Conservation (phyloP, 2,888 invertebrate species). For the Adelognathus sp. region DNA sequence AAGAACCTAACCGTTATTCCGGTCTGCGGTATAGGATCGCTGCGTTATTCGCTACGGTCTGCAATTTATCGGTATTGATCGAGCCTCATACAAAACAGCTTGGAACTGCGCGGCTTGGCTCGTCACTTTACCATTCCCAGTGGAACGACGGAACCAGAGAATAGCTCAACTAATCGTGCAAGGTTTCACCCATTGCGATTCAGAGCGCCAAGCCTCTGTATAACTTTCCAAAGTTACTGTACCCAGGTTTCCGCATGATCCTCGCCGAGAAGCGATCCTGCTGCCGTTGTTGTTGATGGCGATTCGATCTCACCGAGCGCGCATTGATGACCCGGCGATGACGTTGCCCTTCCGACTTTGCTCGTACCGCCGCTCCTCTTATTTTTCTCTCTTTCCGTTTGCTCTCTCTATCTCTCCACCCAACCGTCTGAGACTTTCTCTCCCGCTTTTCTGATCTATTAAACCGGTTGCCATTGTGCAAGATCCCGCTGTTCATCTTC, state of each 20-base stretch:
- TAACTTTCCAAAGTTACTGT: neutral
- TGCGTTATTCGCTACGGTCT: too few relatives aligned
- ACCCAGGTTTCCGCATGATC: neutral
- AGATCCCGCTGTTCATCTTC: slow-evolving; percentile 47
- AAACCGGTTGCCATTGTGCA: slow-evolving; percentile 40
- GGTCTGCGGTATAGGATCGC: too few relatives aligned
- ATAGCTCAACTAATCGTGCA: slow-evolving; percentile 24
- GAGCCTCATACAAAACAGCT: too few relatives aligned
- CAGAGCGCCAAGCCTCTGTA: neutral
- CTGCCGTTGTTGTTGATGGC: slow-evolving; percentile 32
- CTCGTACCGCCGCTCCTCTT: slow-evolving; percentile 39
- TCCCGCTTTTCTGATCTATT: slow-evolving; percentile 23
- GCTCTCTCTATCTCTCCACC: slow-evolving; percentile 37
- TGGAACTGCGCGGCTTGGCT: neutral
- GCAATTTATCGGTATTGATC: too few relatives aligned
- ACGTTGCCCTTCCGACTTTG: slow-evolving; percentile 54
- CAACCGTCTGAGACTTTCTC: too few relatives aligned
- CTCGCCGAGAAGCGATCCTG: slow-evolving; percentile 15
- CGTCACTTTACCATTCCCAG: neutral
- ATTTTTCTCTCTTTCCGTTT: slow-evolving; percentile 27
- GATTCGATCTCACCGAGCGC: slow-evolving; percentile 38
- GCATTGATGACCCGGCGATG: slow-evolving; percentile 62
- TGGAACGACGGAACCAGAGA: slow-evolving; percentile 7
- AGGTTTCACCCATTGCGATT: slow-evolving; percentile 8
- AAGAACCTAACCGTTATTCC: too few relatives aligned